phyloP scores from a whole-genome alignment of 1,140 invertebrate species.

The Varroa destructor region DNA sequence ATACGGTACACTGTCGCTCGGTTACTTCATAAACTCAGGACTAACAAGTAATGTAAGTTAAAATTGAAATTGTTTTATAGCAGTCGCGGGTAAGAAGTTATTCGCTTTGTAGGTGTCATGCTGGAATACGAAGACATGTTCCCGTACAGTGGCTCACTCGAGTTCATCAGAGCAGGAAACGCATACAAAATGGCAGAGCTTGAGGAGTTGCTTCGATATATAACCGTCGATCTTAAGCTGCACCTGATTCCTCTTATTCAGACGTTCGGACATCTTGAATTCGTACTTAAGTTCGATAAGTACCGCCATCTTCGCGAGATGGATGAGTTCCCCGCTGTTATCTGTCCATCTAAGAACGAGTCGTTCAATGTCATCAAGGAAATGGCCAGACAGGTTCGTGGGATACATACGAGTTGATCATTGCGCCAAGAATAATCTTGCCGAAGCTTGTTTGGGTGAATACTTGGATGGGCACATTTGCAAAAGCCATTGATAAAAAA shows the following conservation, averaged over 20 bases:
- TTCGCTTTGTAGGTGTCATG: constrained; percentile 48
- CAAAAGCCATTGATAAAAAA: no score
- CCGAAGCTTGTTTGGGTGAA: no score
- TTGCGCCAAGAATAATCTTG: no score
- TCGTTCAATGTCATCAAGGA: constrained; percentile 56
- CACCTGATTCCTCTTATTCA: constrained; percentile 82
- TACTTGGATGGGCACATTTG: no score
- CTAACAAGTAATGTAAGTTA: no score
- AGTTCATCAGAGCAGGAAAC: constrained; percentile 56
- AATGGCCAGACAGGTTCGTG: constrained; percentile 60
- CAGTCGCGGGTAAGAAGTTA: background rate
- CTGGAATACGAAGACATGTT: constrained; percentile 98
- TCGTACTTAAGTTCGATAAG: constrained; percentile 63
- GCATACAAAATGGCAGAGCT: constrained; percentile 61
- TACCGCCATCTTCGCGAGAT: constrained; percentile 65
- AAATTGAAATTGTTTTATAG: background rate
- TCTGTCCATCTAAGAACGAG: constrained; percentile 62
- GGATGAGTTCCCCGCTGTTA: constrained; percentile 58
- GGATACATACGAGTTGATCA: background rate
- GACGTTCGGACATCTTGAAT: constrained; percentile 89
- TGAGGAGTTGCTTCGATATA: constrained; percentile 49
- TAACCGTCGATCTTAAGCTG: constrained; percentile 50
- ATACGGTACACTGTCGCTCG: no score
- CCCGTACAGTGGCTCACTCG: constrained; percentile 60
- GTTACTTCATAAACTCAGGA: no score